These are phyloP conservation scores for Heteromyza rotundicornis DNA, from an alignment of 2,888 invertebrate species.

Conservation along the genomic window DNA sequence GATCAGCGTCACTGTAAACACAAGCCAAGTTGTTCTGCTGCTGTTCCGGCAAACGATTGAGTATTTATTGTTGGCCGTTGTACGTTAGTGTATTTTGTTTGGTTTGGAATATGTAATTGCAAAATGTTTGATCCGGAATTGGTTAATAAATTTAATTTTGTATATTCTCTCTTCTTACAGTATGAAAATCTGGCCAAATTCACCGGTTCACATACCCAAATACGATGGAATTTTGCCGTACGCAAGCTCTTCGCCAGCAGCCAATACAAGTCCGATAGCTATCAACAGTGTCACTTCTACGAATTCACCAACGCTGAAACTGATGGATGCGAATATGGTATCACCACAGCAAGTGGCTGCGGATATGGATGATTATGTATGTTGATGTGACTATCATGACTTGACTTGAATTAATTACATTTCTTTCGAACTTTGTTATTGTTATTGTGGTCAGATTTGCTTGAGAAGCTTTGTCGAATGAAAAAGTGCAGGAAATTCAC, in stretches of 20 bases:
- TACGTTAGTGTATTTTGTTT: background rate
- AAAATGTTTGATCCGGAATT: too few relatives aligned
- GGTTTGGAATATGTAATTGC: background rate
- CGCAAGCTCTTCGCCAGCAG: slow-evolving; percentile 52
- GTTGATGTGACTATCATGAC: slow-evolving; percentile 27
- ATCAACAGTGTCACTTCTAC: slow-evolving; percentile 63
- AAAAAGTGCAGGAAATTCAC: too few relatives aligned
- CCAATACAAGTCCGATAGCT: slow-evolving; percentile 59
- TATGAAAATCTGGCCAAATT: slow-evolving; percentile 62
- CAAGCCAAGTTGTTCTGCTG: background rate
- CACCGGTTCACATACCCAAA: slow-evolving; percentile 62
- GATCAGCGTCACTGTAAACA: background rate
- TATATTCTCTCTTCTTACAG: slow-evolving; percentile 43
- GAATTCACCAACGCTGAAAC: slow-evolving; percentile 60
- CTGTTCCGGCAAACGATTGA: background rate
- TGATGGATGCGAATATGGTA: slow-evolving; percentile 61
- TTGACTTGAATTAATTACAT: slow-evolving; percentile 3
- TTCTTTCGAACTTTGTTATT: slow-evolving; percentile 10
- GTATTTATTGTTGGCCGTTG: background rate
- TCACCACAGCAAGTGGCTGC: slow-evolving; percentile 56
- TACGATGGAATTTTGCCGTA: slow-evolving; percentile 60
- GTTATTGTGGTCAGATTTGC: too few relatives aligned
- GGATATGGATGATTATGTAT: slow-evolving; percentile 60
- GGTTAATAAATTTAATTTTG: background rate
- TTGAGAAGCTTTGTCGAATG: background rate